These are phyloP conservation scores for Hippocampus barbouri DNA, from an alignment of 2,113 vertebrate genomes.

Conservation along the genomic window DNA sequence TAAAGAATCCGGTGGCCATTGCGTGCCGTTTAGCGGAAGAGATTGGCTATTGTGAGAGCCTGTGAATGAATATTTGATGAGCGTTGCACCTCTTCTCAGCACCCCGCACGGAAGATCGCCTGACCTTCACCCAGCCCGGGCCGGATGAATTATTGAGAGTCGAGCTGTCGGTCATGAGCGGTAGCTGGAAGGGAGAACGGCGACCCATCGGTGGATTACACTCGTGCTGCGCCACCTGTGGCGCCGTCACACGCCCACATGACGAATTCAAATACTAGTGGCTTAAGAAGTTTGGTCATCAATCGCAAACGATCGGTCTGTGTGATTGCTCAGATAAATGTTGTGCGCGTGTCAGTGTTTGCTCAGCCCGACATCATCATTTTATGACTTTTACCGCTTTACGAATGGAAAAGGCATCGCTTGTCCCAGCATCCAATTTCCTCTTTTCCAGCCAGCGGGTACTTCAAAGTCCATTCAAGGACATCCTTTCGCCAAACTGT, in stretches of 20 bases:
- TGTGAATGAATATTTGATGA: slow-evolving; percentile 80
- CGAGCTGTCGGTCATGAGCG: slow-evolving; percentile 71
- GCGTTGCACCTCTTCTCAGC: slow-evolving; percentile 64
- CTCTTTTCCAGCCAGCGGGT: slow-evolving; percentile 60
- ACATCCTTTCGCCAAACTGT: slow-evolving; percentile 21
- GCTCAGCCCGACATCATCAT: too few species aligned
- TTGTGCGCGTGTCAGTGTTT: too few species aligned
- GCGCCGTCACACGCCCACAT: slow-evolving; percentile 57
- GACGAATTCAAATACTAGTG: too few species aligned
- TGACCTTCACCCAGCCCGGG: slow-evolving; percentile 77
- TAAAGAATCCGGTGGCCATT: slow-evolving; percentile 43
- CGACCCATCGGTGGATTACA: slow-evolving; percentile 68
- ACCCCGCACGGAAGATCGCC: slow-evolving; percentile 68
- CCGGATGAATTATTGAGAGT: slow-evolving; percentile 77
- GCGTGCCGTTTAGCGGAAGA: slow-evolving; percentile 47
- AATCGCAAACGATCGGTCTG: too few species aligned
- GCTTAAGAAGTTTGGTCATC: too few species aligned
- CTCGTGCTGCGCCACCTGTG: slow-evolving; percentile 48
- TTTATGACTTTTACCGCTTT: slow-evolving; percentile 49
- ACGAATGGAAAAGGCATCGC: slow-evolving; percentile 65
- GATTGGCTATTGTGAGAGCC: slow-evolving; percentile 71
- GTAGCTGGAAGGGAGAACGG: slow-evolving; percentile 59
- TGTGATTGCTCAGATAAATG: too few species aligned
- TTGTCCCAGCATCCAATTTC: slow-evolving; percentile 46
- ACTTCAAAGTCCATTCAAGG: slow-evolving; percentile 37